Evolutionary conservation across 2,113 vertebrate genomes (phyloP).

Genomic region (Psilopsiagon aurifrons): DNA sequence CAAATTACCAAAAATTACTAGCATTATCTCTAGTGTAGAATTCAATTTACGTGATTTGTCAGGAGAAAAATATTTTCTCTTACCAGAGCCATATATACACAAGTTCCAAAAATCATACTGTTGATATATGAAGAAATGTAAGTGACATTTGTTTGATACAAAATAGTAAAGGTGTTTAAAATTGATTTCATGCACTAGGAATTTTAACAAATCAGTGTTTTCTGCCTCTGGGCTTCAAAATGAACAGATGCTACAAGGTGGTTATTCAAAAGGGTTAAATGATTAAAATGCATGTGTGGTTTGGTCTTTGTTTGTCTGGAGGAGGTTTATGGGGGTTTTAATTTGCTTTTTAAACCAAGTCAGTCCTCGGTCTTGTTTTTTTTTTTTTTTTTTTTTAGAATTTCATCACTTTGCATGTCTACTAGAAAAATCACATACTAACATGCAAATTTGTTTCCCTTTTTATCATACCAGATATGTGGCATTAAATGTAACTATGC

Average conservation of each 20-base stretch:
- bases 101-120: background rate
- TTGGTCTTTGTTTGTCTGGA: background rate
- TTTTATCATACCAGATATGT: background rate
- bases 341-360: background rate
- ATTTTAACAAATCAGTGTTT: constrained; percentile 26
- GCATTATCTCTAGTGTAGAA: background rate
- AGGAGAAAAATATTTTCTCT: background rate
- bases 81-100: background rate
- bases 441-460: background rate
- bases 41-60: background rate
- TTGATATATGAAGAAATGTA: background rate
- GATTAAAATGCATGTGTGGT: background rate
- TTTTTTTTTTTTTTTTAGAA: background rate
- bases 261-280: background rate
- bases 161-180: background rate
- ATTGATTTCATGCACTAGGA: background rate
- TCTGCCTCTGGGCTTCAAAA: background rate
- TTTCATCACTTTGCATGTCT: background rate
- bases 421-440: background rate
- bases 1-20: background rate
- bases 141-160: background rate
- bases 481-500: background rate
- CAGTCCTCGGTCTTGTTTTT: background rate
- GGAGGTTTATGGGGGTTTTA: background rate
- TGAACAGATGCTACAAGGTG: background rate